These are phyloP conservation scores for Sebastes ruberrimus DNA, from an alignment of 2,797 vertebrate species.

Conservation along the genomic window DNA sequence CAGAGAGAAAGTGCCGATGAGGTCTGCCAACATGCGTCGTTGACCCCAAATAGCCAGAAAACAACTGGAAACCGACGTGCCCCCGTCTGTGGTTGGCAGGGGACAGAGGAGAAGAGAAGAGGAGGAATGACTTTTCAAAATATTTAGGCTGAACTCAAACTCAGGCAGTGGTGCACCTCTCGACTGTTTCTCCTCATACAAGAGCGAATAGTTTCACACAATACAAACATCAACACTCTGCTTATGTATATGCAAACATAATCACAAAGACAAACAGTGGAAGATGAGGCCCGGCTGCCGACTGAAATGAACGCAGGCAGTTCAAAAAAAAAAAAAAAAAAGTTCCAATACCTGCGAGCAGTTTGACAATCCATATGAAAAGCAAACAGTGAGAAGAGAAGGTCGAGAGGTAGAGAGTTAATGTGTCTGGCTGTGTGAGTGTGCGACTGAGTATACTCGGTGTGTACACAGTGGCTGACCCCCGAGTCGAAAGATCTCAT, in stretches of 20 bases:
- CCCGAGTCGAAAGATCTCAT: conserved; percentile 30
- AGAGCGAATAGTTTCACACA: conserved; percentile 32
- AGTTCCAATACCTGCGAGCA: conserved; percentile 23
- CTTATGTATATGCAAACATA: conserved; percentile 44
- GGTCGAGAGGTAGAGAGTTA: conserved; percentile 19
- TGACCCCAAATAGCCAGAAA: conserved; percentile 64
- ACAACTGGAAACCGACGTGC: conserved; percentile 43
- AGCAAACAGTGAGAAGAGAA: conserved; percentile 29
- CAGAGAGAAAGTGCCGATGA: conserved; percentile 52
- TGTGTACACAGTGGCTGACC: conserved; percentile 38
- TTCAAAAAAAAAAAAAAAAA: background rate
- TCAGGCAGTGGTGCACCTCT: conserved; percentile 3
- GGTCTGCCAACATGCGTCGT: conserved; percentile 57
- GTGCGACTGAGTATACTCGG: background rate
- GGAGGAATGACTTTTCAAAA: conserved; percentile 33
- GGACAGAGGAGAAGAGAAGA: conserved; percentile 1
- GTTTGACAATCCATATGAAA: conserved; percentile 23
- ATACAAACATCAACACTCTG: conserved; percentile 24
- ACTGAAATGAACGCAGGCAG: conserved; percentile 9
- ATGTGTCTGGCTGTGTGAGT: conserved; percentile 10
- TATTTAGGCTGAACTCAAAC: conserved; percentile 26
- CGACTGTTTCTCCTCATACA: conserved; percentile 17
- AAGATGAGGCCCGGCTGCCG: conserved; percentile 27
- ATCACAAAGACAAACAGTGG: conserved; percentile 46
- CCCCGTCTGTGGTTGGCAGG: conserved; percentile 14